Evolutionary conservation across 2,888 invertebrate genomes (phyloP), one percentile per base, ranked within the genome.

Genomic region (Alcis repandata): DNA sequence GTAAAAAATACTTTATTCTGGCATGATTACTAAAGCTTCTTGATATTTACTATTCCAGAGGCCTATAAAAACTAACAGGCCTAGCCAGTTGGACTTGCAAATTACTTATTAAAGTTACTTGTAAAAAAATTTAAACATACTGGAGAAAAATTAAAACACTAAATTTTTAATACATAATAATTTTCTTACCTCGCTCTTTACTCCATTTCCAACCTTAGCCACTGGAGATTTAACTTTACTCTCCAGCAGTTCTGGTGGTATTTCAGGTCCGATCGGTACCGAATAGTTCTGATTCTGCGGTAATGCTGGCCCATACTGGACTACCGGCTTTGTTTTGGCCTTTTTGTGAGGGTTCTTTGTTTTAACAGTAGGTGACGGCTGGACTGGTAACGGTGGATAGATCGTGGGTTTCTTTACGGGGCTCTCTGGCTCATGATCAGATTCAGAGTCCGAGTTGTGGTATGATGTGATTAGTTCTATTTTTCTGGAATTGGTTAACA

Each of bases 381-480:
- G 58, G 7, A 19, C 27, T 1, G 78, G 71, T 66, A 76, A 67
- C 0, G 81, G 73, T 6, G 75, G 73, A 9, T 70, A 56, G 0
- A 63, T 32, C 3, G 65, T 32, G 8, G 70, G 60, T 19, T 73
- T 68, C 58, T 84, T 86, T 0, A 72, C 71, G 2, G 88, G 84
- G 52, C 72, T 84, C 10, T 88, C 88, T 0, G 81, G 60, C 71
- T 94, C 94, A 45, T 94, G 92, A 57, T 94, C 94, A 0, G 94
- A 94, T 56, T 94, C 94, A 0, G 94, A 94, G 59, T 94, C 94
- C 0, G 94, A 93, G 72, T 94, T 89, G 77, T 91, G 88, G 72
- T 91, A 94, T 27, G 94, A 94, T 19, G 94, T 94, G 60, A 94
- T 94, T 43, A 94, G 79, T 83, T 94, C 94, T 71, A 94, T 94